These are phyloP conservation scores for Ammodramus savannarum DNA, from an alignment of 2,113 vertebrate genomes.

Conservation along the genomic window DNA sequence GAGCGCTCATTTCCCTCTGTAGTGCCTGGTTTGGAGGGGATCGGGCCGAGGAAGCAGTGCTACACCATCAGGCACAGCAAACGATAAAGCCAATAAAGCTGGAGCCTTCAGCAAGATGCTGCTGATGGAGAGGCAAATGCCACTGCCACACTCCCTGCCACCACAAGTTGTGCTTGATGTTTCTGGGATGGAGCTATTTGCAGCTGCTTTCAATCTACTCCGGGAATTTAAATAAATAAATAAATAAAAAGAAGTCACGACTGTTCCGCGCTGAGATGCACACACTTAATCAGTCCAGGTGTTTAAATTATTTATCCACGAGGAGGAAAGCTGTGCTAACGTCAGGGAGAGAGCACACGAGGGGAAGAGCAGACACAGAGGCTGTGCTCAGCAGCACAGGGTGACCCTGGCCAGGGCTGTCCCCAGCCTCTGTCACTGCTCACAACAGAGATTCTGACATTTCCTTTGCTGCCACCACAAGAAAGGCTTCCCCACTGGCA, in stretches of 20 bases:
- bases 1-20: neutral
- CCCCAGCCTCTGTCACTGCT: neutral
- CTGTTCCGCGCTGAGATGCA: neutral
- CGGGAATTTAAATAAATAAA: neutral
- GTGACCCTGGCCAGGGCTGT: neutral
- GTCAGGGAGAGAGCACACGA: neutral
- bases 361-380: neutral
- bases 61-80: neutral
- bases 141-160: neutral
- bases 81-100: slow-evolving; percentile 4
- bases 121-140: neutral
- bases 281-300: slow-evolving; percentile 23
- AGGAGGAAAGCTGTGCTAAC: neutral
- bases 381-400: neutral
- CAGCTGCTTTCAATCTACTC: slow-evolving; percentile 11
- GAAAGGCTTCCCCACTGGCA: neutral
- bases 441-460: neutral
- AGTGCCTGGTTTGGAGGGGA: neutral
- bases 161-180: neutral
- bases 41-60: neutral
- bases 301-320: slow-evolving; percentile 44
- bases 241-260: neutral
- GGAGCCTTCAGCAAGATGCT: neutral
- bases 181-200: slow-evolving; percentile 26
- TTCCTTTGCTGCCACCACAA: neutral